phyloP scores from a whole-genome alignment of 2,113 vertebrate species.

The Cryptotis parvus region DNA sequence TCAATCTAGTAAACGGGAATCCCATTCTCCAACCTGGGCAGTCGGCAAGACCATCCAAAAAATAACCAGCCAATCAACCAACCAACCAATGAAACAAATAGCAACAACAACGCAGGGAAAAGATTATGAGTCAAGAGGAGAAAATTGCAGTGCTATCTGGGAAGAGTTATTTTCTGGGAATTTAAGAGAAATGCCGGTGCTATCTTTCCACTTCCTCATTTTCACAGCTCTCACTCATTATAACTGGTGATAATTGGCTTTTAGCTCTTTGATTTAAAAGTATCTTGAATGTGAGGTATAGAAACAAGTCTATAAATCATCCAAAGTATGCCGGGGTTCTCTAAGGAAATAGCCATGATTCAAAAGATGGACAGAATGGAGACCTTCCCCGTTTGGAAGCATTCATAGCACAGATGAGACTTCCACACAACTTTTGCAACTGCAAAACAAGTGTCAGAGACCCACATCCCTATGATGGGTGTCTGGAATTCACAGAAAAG shows the following conservation, averaged over 20 bases:
- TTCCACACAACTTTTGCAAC: rapidly evolving
- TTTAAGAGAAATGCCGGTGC: not conserved
- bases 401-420: not conserved
- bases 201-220: not conserved
- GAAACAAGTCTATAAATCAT: not conserved
- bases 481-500: not conserved
- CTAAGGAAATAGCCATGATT: not conserved
- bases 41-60: not conserved
- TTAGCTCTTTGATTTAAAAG: not conserved
- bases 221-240: not conserved
- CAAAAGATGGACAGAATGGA: not conserved
- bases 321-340: not conserved
- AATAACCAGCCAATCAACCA: not conserved
- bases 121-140: not conserved
- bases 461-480: not conserved
- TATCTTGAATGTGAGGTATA: not conserved
- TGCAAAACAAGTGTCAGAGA: too few relatives aligned
- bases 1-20: not conserved
- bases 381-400: not conserved
- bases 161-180: not conserved
- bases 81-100: too few relatives aligned
- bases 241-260: not conserved
- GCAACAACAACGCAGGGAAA: not conserved
- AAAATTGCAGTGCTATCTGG: not conserved
- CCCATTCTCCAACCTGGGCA: not conserved